These are phyloP conservation scores for Enchytraeus crypticus DNA, from an alignment of 2,888 invertebrate genomes.

Conservation along the genomic window DNA sequence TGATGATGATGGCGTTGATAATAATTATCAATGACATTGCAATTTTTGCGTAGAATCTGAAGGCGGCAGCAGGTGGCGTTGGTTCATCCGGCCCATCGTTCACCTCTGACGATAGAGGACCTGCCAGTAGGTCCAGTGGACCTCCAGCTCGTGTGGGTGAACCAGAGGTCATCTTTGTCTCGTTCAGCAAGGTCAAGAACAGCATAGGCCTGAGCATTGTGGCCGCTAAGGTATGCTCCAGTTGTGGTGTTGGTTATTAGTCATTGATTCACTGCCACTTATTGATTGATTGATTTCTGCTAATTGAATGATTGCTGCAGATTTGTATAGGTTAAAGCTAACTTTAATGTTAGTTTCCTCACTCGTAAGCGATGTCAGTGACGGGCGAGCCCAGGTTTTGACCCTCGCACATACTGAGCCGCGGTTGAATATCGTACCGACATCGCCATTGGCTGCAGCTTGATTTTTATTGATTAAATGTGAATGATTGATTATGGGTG, in stretches of 20 bases:
- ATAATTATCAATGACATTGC: no score
- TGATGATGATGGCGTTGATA: no score
- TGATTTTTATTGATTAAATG: not conserved
- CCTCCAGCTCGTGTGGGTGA: constrained; percentile 17
- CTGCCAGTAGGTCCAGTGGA: not conserved
- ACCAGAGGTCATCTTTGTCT: constrained; percentile 71
- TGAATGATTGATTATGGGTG: no score
- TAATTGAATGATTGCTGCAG: not conserved
- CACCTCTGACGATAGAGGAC: not conserved
- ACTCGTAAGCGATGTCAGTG: no score
- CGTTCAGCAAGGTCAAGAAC: constrained; percentile 83
- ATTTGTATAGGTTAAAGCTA: not conserved
- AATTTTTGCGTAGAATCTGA: not conserved
- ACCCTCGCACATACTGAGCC: no score
- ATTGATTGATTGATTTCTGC: not conserved
- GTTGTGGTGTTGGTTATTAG: no score
- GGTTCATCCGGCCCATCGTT: not conserved
- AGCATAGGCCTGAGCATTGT: constrained; percentile 98
- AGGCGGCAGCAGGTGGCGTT: not conserved
- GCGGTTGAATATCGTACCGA: no score
- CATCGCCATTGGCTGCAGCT: no score
- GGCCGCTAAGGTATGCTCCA: constrained; percentile 72
- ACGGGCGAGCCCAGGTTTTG: no score
- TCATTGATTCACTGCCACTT: no score
- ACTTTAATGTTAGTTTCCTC: no score